A percentile compares a stretch with the other conserved stretches of the same genome.
phyloP scores from a whole-genome alignment of 92 coral and sea anemone species.

The Zoanthus sansibaricus region DNA sequence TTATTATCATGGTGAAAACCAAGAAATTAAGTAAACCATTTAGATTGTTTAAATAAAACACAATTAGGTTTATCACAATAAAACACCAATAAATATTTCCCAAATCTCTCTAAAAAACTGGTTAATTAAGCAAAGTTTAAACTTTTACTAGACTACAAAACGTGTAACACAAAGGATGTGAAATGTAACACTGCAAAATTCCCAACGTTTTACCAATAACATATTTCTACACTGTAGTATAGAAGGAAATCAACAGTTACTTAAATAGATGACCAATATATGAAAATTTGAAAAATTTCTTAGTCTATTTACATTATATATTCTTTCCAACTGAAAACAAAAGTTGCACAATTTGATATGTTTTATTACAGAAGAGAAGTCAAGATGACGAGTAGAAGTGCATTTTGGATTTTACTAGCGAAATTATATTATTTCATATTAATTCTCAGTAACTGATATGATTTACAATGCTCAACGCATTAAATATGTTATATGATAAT shows the following conservation, averaged over 20 bases:
- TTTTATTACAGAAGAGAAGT: not conserved
- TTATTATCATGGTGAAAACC: not conserved
- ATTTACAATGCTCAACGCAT: not conserved
- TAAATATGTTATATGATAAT: not conserved
- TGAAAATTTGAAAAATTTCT: not conserved
- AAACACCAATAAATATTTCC: not conserved
- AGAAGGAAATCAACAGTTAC: not conserved
- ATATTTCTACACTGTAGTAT: not conserved
- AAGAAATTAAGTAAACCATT: not conserved
- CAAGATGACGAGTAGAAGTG: not conserved
- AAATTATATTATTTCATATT: not conserved
- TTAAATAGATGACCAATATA: not conserved
- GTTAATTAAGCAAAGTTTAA: no score
- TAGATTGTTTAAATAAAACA: not conserved
- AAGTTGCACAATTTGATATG: constrained; percentile 37
- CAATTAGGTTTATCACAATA: not conserved
- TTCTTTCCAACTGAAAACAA: not conserved
- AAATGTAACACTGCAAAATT: no score
- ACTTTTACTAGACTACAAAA: no score
- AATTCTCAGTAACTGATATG: not conserved
- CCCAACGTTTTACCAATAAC: not conserved
- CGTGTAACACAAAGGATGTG: no score
- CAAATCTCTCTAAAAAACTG: not conserved
- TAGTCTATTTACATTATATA: not conserved
- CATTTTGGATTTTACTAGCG: not conserved